A percentile compares a stretch with the other conserved stretches of the same genome.
Conservation (phyloP, 2,113 vertebrate genomes). For the Actenoides hombroni region DNA sequence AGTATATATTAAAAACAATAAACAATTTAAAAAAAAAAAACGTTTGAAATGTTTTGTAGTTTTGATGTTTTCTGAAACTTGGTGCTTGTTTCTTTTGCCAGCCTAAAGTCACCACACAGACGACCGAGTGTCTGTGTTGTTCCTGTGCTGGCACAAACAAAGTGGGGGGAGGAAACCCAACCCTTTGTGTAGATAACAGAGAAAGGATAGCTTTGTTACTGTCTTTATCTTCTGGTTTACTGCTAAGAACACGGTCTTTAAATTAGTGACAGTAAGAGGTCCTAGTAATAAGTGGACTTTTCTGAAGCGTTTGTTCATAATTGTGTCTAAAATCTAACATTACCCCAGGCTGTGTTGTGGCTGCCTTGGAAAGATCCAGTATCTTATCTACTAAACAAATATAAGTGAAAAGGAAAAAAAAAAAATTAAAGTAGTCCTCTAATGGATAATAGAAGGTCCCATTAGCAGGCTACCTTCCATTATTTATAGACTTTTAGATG, state of each 20-base stretch:
- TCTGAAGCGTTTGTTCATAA: not conserved
- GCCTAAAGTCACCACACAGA: not conserved
- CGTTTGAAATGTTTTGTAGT: too few relatives aligned
- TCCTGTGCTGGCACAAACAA: not conserved
- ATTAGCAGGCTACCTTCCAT: not conserved
- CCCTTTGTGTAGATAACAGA: not conserved
- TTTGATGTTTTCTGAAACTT: not conserved
- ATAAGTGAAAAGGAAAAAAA: not conserved
- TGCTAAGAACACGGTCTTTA: not conserved
- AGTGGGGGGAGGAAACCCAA: accelerated
- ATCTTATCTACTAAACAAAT: not conserved
- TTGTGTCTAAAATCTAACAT: not conserved
- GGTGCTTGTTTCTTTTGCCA: not conserved
- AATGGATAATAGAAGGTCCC: not conserved
- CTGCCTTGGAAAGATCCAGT: not conserved
- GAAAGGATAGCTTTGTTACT: not conserved
- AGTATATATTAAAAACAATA: not conserved
- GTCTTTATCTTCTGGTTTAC: not conserved
- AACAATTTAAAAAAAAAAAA: too few relatives aligned
- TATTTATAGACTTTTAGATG: not conserved
- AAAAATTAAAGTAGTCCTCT: not conserved
- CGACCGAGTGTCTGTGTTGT: not conserved
- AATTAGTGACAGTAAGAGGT: not conserved
- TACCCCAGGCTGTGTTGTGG: not conserved
- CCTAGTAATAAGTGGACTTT: not conserved